These are phyloP conservation scores for Drosophila demipolita DNA, from an alignment of 2,888 invertebrate genomes.

Conservation along the genomic window DNA sequence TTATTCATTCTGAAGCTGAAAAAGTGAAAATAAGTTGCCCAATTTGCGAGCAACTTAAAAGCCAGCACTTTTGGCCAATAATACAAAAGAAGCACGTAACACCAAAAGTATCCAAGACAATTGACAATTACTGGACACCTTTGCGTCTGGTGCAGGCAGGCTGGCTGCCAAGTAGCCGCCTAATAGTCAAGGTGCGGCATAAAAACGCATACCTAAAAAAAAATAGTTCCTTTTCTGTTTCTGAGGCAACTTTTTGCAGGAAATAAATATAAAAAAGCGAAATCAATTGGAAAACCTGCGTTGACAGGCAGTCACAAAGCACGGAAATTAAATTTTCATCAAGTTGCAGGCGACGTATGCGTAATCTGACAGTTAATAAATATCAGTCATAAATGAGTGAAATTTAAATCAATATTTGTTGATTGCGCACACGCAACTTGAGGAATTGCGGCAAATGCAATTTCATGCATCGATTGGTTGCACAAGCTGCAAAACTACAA, in stretches of 20 bases:
- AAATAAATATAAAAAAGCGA: background rate
- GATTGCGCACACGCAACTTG: slow-evolving; percentile 7
- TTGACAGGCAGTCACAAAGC: slow-evolving; percentile 10
- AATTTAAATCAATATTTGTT: slow-evolving; percentile 24
- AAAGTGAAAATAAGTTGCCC: background rate
- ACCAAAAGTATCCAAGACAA: slow-evolving; percentile 13
- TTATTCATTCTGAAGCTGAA: background rate
- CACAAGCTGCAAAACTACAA: background rate
- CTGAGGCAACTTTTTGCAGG: background rate
- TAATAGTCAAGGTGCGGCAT: background rate
- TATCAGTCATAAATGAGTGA: slow-evolving; percentile 14
- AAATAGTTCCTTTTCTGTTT: background rate
- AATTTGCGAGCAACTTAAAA: background rate
- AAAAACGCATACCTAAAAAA: background rate
- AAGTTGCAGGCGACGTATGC: slow-evolving; percentile 19
- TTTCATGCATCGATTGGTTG: slow-evolving; percentile 28
- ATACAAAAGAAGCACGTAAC: background rate
- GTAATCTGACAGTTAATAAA: slow-evolving; percentile 30
- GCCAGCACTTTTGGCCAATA: background rate
- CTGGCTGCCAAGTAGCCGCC: background rate
- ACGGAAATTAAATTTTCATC: slow-evolving; percentile 29
- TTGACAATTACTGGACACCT: slow-evolving; percentile 11
- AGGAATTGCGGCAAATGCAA: background rate
- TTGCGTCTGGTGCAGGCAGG: slow-evolving; percentile 14
- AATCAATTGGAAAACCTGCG: slow-evolving; percentile 11